These are phyloP conservation scores for Temnothorax longispinosus DNA, from an alignment of 1,140 invertebrate species.

Conservation along the genomic window DNA sequence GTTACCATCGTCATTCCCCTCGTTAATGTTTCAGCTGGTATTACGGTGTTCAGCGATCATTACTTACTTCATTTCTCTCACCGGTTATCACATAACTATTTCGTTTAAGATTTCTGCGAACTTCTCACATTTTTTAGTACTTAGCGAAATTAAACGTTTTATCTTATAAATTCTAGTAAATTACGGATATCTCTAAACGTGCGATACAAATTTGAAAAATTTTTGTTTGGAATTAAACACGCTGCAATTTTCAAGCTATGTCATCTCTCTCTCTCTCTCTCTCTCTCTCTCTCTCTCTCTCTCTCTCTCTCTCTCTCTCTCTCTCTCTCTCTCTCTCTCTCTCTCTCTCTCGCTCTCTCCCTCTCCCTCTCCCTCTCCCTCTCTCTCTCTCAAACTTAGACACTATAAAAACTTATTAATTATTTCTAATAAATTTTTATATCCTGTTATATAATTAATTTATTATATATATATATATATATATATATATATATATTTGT, in stretches of 20 bases:
- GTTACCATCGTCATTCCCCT: slow-evolving; percentile 27
- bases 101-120: background rate
- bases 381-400: background rate
- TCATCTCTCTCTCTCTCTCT: background rate
- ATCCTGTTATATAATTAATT: background rate
- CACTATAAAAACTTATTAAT: background rate
- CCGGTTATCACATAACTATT: background rate
- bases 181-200: background rate
- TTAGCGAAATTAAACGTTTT: background rate
- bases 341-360: too few relatives aligned
- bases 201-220: background rate
- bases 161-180: background rate
- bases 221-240: background rate
- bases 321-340: background rate
- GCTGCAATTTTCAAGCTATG: background rate
- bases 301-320: background rate
- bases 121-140: background rate
- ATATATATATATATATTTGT: too few relatives aligned
- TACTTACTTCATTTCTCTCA: slow-evolving; percentile 37
- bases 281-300: background rate
- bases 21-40: slow-evolving; percentile 23
- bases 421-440: background rate
- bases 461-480: too few relatives aligned
- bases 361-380: background rate
- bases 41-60: slow-evolving; percentile 21